Evolutionary conservation across 2,888 invertebrate genomes (phyloP).

Genomic region (Bruchidius siliquastri): DNA sequence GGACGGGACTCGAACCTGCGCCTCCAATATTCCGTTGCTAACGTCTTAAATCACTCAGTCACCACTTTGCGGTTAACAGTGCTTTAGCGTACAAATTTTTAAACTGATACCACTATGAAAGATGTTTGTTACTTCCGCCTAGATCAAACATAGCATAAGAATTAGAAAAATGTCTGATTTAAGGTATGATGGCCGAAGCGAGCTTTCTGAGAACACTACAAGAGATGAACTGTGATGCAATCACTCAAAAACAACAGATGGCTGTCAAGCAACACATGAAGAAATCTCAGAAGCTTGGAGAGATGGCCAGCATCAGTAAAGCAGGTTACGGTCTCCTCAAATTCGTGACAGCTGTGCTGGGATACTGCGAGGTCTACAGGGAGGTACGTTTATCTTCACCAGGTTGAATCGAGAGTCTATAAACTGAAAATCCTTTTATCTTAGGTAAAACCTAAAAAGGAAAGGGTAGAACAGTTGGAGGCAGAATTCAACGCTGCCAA

Average conservation of each 20-base stretch:
- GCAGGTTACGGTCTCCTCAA: constrained; percentile 82
- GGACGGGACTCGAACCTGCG: no score
- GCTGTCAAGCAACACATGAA: constrained; percentile 71
- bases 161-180: background rate
- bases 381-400: constrained; percentile 50
- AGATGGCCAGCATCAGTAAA: constrained; percentile 79
- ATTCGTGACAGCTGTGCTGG: constrained; percentile 81
- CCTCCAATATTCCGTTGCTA: no score
- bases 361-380: constrained; percentile 82
- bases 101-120: no score
- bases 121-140: no score
- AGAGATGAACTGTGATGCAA: constrained; percentile 80
- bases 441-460: constrained; percentile 70
- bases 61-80: no score
- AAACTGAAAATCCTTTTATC: background rate
- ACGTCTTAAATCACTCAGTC: no score
- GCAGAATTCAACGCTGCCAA: constrained; percentile 62
- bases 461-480: constrained; percentile 74
- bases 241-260: constrained; percentile 67
- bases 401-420: no score
- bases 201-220: constrained; percentile 74
- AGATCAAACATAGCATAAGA: no score
- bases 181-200: constrained; percentile 85
- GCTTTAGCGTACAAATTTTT: no score
- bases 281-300: constrained; percentile 66